Conservation (phyloP, 2,888 invertebrate species). For the Brenthis hecate region DNA sequence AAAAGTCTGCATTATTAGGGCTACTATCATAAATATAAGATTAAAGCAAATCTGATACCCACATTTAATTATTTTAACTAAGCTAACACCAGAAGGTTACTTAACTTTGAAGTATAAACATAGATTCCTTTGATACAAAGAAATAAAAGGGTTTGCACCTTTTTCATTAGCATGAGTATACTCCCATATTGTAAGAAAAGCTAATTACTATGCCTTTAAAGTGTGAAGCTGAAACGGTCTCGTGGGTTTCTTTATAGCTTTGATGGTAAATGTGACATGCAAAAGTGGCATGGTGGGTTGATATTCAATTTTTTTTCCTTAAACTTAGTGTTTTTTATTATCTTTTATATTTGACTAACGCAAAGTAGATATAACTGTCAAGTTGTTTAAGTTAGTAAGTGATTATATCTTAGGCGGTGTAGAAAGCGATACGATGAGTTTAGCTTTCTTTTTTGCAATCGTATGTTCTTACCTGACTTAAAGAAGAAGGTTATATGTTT, state of each 20-base stretch:
- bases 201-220: conserved; percentile 11
- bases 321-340: too few relatives aligned
- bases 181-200: conserved; percentile 9
- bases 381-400: too few relatives aligned
- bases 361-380: too few relatives aligned
- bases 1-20: too few relatives aligned
- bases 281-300: conserved; percentile 10
- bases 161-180: conserved; percentile 19
- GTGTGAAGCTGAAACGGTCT: conserved; percentile 15
- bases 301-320: not conserved
- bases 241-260: conserved; percentile 8
- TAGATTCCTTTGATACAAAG: conserved; percentile 4
- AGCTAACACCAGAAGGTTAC: conserved; percentile 3
- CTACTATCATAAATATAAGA: too few relatives aligned
- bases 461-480: too few relatives aligned
- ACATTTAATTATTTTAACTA: not conserved
- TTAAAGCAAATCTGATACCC: too few relatives aligned
- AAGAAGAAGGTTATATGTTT: too few relatives aligned
- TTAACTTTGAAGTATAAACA: not conserved
- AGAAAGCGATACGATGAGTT: too few relatives aligned
- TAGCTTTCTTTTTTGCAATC: too few relatives aligned
- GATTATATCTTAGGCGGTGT: too few relatives aligned
- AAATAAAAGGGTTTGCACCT: conserved; percentile 5
- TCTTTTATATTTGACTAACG: too few relatives aligned
- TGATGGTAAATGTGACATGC: not conserved